Evolutionary conservation across 2,888 invertebrate species (phyloP).

Genomic region (Agriopis leucophaearia): DNA sequence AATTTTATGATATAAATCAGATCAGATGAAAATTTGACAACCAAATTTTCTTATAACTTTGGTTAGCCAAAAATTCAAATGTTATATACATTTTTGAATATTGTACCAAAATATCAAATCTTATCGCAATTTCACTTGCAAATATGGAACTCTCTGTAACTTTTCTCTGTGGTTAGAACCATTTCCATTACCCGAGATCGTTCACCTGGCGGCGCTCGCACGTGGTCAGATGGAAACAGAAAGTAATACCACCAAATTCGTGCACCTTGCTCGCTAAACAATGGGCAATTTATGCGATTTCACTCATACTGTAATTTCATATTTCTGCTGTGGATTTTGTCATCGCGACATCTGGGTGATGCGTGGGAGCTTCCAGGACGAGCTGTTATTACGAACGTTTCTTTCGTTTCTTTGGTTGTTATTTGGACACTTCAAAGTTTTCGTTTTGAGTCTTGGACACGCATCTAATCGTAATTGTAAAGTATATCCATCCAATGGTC

Average conservation of each 20-base stretch:
- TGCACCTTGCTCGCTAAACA: constrained; percentile 74
- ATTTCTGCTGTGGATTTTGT: constrained; percentile 57
- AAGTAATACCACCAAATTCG: constrained; percentile 82
- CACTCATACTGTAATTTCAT: constrained; percentile 82
- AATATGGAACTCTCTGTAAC: constrained; percentile 5
- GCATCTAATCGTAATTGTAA: no score
- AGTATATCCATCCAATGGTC: no score
- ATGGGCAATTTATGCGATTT: constrained; percentile 84
- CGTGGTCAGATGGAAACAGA: constrained; percentile 77
- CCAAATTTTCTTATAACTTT: no score
- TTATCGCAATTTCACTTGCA: background rate
- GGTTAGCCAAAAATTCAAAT: no score
- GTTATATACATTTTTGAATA: no score
- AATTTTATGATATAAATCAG: no score
- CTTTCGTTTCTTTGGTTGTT: background rate
- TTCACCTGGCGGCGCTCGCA: constrained; percentile 50
- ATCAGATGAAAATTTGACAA: no score
- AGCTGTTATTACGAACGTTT: background rate
- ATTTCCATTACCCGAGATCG: constrained; percentile 15
- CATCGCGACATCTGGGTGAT: constrained; percentile 37
- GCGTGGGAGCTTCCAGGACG: constrained; percentile 30
- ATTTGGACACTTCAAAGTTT: background rate
- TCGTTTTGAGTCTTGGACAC: no score
- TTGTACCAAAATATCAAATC: background rate
- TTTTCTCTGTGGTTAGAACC: constrained; percentile 16